Conservation (phyloP, 1,140 invertebrate species). For the Diorhabda elongata region DNA sequence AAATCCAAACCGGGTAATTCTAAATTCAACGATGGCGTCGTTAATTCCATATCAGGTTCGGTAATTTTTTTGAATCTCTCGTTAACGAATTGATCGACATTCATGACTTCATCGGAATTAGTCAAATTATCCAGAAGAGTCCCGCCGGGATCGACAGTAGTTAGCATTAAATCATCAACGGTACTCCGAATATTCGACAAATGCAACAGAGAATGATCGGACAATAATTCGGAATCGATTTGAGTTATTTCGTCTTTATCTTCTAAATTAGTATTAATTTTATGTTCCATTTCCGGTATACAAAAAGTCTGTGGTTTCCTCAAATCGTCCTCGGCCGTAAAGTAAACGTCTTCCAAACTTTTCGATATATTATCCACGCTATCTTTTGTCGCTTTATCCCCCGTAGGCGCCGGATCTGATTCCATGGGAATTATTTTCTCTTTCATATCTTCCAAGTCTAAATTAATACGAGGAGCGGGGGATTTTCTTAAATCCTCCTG, state of each 20-base stretch:
- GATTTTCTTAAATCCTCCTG: not conserved
- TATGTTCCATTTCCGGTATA: not conserved
- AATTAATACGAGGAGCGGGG: too few relatives aligned
- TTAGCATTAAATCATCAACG: constrained; percentile 39
- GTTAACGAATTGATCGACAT: constrained; percentile 46
- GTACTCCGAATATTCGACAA: constrained; percentile 29
- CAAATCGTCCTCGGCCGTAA: not conserved
- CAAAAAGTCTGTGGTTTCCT: not conserved
- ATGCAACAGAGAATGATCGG: constrained; percentile 30
- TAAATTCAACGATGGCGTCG: constrained; percentile 30
- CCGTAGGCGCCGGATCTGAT: not conserved
- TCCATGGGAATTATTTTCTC: not conserved
- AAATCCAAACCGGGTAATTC: constrained; percentile 41
- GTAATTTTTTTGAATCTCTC: constrained; percentile 44
- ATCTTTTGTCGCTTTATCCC: not conserved
- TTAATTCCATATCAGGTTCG: constrained; percentile 37
- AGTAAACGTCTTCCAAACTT: not conserved
- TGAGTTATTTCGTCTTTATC: constrained; percentile 9
- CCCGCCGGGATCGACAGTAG: constrained; percentile 29
- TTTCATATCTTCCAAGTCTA: not conserved
- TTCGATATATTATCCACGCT: not conserved
- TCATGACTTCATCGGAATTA: constrained; percentile 44
- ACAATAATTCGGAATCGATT: constrained; percentile 28
- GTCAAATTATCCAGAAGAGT: constrained; percentile 40
- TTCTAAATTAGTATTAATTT: not conserved